Evolutionary conservation across 2,797 vertebrate species (phyloP), one percentile per base, ranked within the genome.

Genomic region (Dallia pectoralis): DNA sequence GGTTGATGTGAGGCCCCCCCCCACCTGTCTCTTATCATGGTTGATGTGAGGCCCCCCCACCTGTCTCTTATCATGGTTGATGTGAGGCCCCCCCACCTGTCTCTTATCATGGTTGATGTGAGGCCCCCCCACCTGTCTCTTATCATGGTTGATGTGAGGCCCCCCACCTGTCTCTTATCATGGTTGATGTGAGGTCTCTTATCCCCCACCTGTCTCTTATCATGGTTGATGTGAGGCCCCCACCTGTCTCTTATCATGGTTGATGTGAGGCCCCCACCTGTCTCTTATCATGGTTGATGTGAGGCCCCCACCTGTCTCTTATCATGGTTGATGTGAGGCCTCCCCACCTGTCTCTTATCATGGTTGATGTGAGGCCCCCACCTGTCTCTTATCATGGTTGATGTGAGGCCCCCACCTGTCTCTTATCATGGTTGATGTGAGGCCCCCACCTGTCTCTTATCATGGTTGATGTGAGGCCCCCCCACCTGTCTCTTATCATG

Each of bases 251-350:
- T 78, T 40, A 40, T 40, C 64, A 72, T 67, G 75, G 84, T 78
- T 79, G 85, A 87, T 89, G 84, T n/a, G n/a, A n/a, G n/a, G n/a
- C 81, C 80, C 69, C 84, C 84, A 85, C 86, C 86, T 82, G 83
- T 75, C 79, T 83, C 79, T 78, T 40, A 40, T 40, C 64, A 72
- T 67, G 75, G 84, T 78, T 79, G 85, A 87, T 89, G 84, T n/a
- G n/a, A n/a, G n/a, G n/a, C 81, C 80, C 69, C 84, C 84, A 85
- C 86, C 86, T 82, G 83, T 75, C 79, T 83, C 79, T 78, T 40
- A 40, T 40, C 64, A 72, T 67, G 75, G 84, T 78, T 79, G 85
- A 87, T 89, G 84, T n/a, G n/a, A n/a, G n/a, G n/a, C 70, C 66
- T 80, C 80, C 69, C 84, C 84, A 85, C 86, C 86, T 82, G 83